Base-by-base conservation (phyloP, 2,113 vertebrate species). In the Caranx ignobilis region DNA sequence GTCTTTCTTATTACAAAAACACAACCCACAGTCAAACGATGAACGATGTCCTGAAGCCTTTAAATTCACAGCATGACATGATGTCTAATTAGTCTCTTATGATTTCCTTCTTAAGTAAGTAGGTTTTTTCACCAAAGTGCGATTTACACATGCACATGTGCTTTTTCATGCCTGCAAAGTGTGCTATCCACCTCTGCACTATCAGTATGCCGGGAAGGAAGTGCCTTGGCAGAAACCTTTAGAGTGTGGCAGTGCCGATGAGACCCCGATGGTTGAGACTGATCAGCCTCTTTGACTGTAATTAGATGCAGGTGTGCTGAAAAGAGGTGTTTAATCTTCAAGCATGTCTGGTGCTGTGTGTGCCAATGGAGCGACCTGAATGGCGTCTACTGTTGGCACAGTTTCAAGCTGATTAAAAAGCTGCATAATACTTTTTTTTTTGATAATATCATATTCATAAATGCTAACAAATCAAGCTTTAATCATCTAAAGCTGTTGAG, bases 261-360 rank as follows among this genome's bases (percentile, higher is more conserved):
- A 83, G 15, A 0, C 2, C 75, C 65, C 18, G 52, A 61, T 64
- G 54, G 76, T 84, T 74, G 64, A 82, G 16, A 67, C 0, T 0
- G 47, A 89, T 89, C 56, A 67, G 61, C 57, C 0, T 39, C 37
- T 87, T 73, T 50, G 63, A 73, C 71, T 64, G 64, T 90, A 86
- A 91, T 91, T 77, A 86, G 87, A 71, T 92, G 67, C 64, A 81
- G 50, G 82, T 90, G 87, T 78, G 52, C 81, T 60, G 59, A 78
- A 65, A 57, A 86, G 47, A 47, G 54, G 54, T 1, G 11, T 60
- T 78, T 89, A 54, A 87, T 87, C 85, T 79, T 56, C 35, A 31
- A 54, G 67, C 67, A 3, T 21, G 43, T 74, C 66, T 79, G 39
- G 32, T 39, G 56, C 47, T 55, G 64, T 73, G 63, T 60, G 16